These are phyloP conservation scores for Lathamus discolor DNA, from an alignment of 2,113 vertebrate genomes.

Conservation along the genomic window DNA sequence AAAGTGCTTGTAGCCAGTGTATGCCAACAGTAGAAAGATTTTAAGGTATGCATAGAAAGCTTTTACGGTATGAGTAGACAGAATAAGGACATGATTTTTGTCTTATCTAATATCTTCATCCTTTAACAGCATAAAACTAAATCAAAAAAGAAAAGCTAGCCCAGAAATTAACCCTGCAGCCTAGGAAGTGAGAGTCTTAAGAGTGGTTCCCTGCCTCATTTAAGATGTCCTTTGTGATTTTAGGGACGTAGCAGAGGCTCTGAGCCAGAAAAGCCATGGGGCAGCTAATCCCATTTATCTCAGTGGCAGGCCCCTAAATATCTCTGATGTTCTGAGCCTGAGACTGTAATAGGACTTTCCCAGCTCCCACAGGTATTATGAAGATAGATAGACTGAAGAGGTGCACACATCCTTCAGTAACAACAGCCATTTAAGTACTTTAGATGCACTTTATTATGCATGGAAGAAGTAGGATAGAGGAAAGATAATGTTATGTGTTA, in stretches of 20 bases:
- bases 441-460: neutral
- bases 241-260: constrained; percentile 1
- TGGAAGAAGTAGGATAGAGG: neutral
- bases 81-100: neutral
- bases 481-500: neutral
- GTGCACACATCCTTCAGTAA: neutral
- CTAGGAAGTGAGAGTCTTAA: neutral
- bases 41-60: neutral
- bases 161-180: neutral
- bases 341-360: constrained; percentile 27
- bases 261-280: constrained; percentile 24
- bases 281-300: constrained; percentile 55
- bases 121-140: neutral
- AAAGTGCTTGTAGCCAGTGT: neutral
- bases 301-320: constrained; percentile 51
- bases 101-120: neutral
- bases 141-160: neutral
- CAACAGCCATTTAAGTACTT: neutral
- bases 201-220: neutral
- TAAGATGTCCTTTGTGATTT: constrained; percentile 53
- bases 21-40: neutral
- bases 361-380: constrained; percentile 8
- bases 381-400: constrained; percentile 2
- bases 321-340: constrained; percentile 4
- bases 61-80: neutral